Evolutionary conservation across 2,888 invertebrate species (phyloP), one percentile per base, ranked within the genome.

Genomic region (Scaptodrosophila latifasciaeformis): DNA sequence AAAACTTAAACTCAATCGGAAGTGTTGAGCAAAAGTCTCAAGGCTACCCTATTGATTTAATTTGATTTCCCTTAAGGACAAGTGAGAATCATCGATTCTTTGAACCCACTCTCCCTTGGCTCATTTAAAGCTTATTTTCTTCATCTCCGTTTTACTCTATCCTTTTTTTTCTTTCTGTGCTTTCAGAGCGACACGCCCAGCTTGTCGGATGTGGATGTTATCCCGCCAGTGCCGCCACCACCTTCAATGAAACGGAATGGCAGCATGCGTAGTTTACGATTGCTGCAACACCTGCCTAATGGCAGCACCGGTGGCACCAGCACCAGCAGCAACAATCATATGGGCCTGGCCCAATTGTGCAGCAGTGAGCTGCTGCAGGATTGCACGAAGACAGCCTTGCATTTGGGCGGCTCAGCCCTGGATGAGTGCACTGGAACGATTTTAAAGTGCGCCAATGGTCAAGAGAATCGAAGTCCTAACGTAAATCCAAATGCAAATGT

Each of bases 171-270:
- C 29, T 24, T 13, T 35, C 10, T 34, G 7, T 29, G 7, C 18
- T 67, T 70, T 17, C 69, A 86, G 85, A 82, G 77, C 53, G 86
- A 86, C 67, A 81, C 82, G 40, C 74, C 76, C 59, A 82, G 84
- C 54, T 70, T 81, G 59, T 82, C 82, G 64, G 86, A 86, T 75
- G 82, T 82, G 57, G 86, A 86, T 56, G 52, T 76, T 7, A 85
- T 86, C 72, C 86, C 86, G 59, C 86, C 86, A 42, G 84, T 86
- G 59, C 86, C 86, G 52, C 85, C 86, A 10, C 85, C 86, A 49
- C 84, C 85, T 10, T 47, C 81, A 40, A 76, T 82, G 57, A 82
- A 83, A 49, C 84, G 83, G 35, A 83, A 84, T 57, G 84, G 82
- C 60, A 82, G 84, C 67, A 65, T 82, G 71, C 83, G 82, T 30